Base-by-base conservation (phyloP, 2,888 invertebrate species). In the Machimus rusticus region DNA sequence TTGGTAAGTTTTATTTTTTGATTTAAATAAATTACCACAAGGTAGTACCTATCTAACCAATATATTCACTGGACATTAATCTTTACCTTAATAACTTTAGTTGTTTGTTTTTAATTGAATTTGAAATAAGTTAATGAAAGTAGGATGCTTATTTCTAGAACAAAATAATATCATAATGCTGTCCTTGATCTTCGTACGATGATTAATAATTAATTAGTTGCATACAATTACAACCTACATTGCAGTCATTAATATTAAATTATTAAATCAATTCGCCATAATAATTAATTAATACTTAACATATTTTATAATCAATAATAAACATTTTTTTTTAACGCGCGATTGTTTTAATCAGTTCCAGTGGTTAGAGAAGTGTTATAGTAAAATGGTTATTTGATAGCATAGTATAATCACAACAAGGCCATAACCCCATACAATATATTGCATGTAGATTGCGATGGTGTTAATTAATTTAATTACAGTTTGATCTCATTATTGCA, bases 1-100 rank as follows among this genome's bases (percentile, higher is more conserved):
- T 90, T 98, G 95, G 98, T 98, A 91, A 96, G 96, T 92, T 37
- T 76, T 28, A 1, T 8, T 16, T 74, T 31, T 74, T 2, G 0
- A 34, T 76, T 76, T 5, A 31, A 9, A 16, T 28, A 76, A 8
- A 9, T 57, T 23, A 9, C 2, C 9, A 19, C 57, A 57, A 57
- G 16, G 0, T 57, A n/a, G 0, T 23, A 57, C 19, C 2, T 6
- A 57, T 23, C 23, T 23, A 19, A 19, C 6, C 23, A 8, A 8
- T n/a, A n/a, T 66, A 19, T 8, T 55, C 19, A 2, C 6, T 14
- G 76, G 34, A 31, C 76, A 37, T 12, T 76, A 34, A 34, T 28
- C 37, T 37, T 51, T 76, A 57, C 23, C 57, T 57, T 57, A 57
- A 4, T 51, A 3, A 51, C n/a, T 57, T 57, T 9, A 57, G 5